Base-by-base conservation (phyloP, 1,140 invertebrate species). In the Kradibia gibbosae region DNA sequence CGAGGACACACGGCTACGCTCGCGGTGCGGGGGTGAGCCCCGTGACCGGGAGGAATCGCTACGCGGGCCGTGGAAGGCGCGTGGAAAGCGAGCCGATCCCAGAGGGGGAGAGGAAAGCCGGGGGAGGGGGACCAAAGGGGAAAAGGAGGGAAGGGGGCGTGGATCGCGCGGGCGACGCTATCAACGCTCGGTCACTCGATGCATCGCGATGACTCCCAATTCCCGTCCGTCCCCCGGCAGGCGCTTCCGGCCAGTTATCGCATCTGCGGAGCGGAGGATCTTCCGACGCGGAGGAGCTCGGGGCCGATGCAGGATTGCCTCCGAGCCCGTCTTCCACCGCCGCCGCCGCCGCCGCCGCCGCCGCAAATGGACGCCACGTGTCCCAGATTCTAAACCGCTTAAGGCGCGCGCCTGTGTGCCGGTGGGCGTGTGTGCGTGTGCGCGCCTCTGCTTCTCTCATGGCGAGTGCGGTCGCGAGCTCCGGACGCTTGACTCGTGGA, bases 171-270 rank as follows among this genome's bases (percentile, higher is more conserved):
- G 34, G 75, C 15, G n/a, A 25, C n/a, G 50, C 8, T 79, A 71
- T 79, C 65, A 7, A 36, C 42, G 45, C 28, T 11, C 42, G 28
- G 62, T 70, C 45, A 50, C 28, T 53, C 50, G 36, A 13, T 55
- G 78, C 70, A 73, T 62, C 28, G 39, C 67, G 50, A 60, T 62
- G 20, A 34, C 71, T 13, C 36, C 65, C 70, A 55, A 62, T 73
- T 34, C 71, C 31, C 17, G 72, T 71, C 48, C 72, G 78, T n/a
- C 73, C 73, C 67, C 20, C 3, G 57, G 13, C 50, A 22, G 13
- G 5, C 4, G 22, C 25, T 80, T 80, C 71, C 78, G 55, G 78
- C 11, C 25, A 42, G 71, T 80, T 80, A 80, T 80, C 78, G 53
- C 60, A 20, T 48, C 62, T 73, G 28, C 67, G 70, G 70, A 39